phyloP scores from a whole-genome alignment of 1,140 invertebrate genomes.

The Sycobia sp. region DNA sequence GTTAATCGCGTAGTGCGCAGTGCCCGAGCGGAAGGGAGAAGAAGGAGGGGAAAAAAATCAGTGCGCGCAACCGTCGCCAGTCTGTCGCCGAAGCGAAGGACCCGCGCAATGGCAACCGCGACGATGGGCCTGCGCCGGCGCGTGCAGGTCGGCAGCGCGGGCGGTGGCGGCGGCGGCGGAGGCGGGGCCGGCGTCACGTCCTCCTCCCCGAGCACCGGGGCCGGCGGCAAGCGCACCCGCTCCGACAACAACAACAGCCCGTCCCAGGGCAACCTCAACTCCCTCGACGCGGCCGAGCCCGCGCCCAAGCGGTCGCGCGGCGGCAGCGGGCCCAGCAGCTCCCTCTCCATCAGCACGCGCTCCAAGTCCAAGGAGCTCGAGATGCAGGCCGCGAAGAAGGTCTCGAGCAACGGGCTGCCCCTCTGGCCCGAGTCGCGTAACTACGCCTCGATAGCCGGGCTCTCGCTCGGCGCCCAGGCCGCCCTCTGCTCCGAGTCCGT shows the following conservation, averaged over 20 bases:
- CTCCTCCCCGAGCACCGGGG: no score
- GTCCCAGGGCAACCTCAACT: slow-evolving; percentile 59
- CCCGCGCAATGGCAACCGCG: slow-evolving; percentile 53
- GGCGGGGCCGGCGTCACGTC: slow-evolving; percentile 40
- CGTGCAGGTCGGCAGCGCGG: slow-evolving; percentile 45
- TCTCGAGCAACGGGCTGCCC: slow-evolving; percentile 28
- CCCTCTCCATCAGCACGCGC: slow-evolving; percentile 24
- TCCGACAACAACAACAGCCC: slow-evolving; percentile 61
- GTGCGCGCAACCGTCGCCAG: neutral
- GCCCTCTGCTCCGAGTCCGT: slow-evolving; percentile 45
- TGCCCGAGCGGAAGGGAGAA: no score
- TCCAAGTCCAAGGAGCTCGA: slow-evolving; percentile 37
- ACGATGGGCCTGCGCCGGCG: slow-evolving; percentile 60
- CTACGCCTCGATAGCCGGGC: slow-evolving; percentile 28
- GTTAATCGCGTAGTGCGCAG: no score
- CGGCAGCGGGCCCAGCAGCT: slow-evolving; percentile 26
- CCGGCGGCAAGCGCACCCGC: slow-evolving; percentile 56
- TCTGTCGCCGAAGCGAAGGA: neutral
- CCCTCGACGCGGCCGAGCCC: slow-evolving; percentile 49
- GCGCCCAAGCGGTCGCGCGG: slow-evolving; percentile 50
- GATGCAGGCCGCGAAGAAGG: slow-evolving; percentile 38
- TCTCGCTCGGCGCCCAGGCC: slow-evolving; percentile 39
- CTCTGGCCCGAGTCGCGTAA: slow-evolving; percentile 18
- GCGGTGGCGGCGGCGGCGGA: slow-evolving; percentile 32
- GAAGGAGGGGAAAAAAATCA: no score